phyloP scores from a whole-genome alignment of 2,113 vertebrate genomes.

The Carettochelys insculpta region DNA sequence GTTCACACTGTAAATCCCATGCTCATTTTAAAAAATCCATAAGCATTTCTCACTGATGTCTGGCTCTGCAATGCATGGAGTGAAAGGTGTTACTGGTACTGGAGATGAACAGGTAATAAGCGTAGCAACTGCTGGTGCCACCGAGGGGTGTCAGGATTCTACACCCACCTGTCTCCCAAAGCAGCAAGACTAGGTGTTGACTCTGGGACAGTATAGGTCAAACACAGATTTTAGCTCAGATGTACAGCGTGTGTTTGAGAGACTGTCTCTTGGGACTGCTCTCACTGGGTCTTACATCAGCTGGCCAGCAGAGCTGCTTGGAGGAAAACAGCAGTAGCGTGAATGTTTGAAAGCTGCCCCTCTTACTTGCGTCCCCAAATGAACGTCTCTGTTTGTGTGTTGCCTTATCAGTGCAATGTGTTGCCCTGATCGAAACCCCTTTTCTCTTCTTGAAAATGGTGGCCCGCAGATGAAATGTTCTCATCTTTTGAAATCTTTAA shows the following conservation, averaged over 20 bases:
- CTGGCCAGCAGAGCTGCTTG: background rate
- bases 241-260: background rate
- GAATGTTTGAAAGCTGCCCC: background rate
- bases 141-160: rapidly evolving
- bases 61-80: rapidly evolving
- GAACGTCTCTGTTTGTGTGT: background rate
- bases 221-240: background rate
- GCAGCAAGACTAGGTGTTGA: background rate
- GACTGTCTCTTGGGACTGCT: background rate
- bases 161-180: background rate
- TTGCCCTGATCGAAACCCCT: background rate
- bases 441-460: background rate
- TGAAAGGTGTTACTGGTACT: too few relatives aligned
- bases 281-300: background rate
- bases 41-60: background rate
- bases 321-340: background rate
- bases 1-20: background rate
- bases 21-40: background rate
- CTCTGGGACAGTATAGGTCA: background rate
- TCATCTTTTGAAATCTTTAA: background rate
- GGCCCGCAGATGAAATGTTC: background rate
- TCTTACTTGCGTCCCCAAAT: background rate
- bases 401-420: background rate
- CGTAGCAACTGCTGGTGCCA: background rate
- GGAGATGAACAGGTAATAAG: background rate